Conservation (phyloP, 2,113 vertebrate species). For the Zosterops hypoxanthus region DNA sequence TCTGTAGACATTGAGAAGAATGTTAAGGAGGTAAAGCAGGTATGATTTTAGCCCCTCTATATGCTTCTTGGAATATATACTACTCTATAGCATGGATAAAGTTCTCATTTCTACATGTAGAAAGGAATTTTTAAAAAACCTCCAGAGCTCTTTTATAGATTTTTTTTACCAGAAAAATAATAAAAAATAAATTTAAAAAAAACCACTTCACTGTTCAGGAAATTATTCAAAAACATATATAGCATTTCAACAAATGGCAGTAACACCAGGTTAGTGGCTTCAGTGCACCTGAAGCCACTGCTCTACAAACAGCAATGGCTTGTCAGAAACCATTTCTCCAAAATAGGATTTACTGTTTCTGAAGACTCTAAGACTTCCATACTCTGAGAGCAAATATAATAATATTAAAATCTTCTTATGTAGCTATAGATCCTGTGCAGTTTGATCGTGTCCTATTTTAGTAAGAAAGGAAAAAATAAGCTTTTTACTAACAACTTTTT, state of each 20-base stretch:
- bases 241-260: background rate
- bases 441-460: background rate
- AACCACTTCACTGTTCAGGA: background rate
- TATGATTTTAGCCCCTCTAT: background rate
- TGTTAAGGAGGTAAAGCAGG: background rate
- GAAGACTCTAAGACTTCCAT: background rate
- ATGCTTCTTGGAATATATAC: background rate
- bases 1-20: background rate
- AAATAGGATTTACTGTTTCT: background rate
- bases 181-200: background rate
- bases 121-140: background rate
- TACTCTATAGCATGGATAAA: background rate
- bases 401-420: background rate
- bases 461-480: background rate
- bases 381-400: background rate
- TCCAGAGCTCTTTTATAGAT: background rate
- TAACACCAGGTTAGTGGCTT: background rate
- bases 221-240: background rate
- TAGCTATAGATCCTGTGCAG: background rate
- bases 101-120: background rate
- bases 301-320: background rate
- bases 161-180: background rate
- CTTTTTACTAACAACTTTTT: background rate
- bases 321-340: background rate
- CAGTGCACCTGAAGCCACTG: background rate